Conservation (phyloP, 2,113 vertebrate species). For the Amphiprion percula region DNA sequence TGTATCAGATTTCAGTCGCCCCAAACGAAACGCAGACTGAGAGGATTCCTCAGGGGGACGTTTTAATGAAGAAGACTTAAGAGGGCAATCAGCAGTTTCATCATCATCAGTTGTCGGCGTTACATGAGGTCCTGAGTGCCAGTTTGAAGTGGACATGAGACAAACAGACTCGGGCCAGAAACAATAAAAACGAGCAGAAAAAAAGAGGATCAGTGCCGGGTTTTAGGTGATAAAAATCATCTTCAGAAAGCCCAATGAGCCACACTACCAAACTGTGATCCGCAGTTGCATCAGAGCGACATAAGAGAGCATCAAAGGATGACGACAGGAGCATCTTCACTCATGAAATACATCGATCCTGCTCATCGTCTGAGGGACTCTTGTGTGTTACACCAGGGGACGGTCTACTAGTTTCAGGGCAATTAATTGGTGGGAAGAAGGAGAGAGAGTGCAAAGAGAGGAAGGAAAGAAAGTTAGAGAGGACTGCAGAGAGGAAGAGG, state of each 20-base stretch:
- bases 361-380: conserved; percentile 14
- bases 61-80: background rate
- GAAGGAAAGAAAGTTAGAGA: conserved; percentile 32
- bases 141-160: background rate
- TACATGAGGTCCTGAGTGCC: background rate
- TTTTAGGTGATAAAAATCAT: conserved; percentile 21
- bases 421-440: conserved; percentile 49
- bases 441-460: conserved; percentile 1
- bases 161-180: background rate
- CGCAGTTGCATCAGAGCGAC: conserved; percentile 59
- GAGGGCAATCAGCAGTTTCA: background rate
- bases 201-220: background rate
- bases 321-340: conserved; percentile 53
- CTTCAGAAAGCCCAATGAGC: conserved; percentile 13
- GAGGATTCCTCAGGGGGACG: background rate
- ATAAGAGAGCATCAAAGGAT: conserved; percentile 38
- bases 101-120: background rate
- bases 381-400: conserved; percentile 24
- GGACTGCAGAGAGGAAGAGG: conserved; percentile 42
- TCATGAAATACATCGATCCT: conserved; percentile 53
- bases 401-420: conserved; percentile 35
- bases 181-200: background rate
- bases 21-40: background rate
- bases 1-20: background rate
- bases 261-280: conserved; percentile 15